A percentile compares a stretch with the other conserved stretches of the same genome.
Conservation (phyloP, 2,113 vertebrate genomes). For the Catharus bicknelli region DNA sequence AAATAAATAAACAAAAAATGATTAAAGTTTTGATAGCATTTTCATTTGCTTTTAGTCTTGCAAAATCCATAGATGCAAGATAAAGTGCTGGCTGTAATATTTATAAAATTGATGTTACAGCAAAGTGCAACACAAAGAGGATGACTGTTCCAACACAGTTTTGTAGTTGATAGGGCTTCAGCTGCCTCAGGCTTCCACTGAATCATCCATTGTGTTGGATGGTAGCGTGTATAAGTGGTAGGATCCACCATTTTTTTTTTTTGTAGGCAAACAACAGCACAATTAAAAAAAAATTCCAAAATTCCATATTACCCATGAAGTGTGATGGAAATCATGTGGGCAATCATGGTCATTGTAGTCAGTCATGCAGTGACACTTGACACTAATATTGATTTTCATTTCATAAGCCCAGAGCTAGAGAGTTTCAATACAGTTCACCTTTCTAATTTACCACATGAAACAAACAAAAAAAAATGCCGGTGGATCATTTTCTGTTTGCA, state of each 20-base stretch:
- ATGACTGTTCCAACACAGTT: slow-evolving; percentile 19
- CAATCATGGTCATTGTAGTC: neutral
- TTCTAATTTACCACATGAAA: neutral
- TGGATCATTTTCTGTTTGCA: neutral
- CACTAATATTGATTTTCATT: neutral
- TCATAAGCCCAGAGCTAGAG: neutral
- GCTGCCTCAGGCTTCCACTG: neutral
- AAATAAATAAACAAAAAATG: neutral
- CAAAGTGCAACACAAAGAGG: slow-evolving; percentile 40
- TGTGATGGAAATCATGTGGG: neutral
- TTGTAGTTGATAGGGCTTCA: neutral
- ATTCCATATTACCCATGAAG: neutral
- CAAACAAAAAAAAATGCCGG: neutral
- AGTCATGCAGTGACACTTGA: neutral
- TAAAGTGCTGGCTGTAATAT: slow-evolving; percentile 47
- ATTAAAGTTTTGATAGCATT: neutral
- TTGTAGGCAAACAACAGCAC: neutral
- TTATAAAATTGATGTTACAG: slow-evolving; percentile 55
- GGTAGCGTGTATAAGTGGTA: neutral
- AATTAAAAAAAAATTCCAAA: neutral
- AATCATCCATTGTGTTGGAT: neutral
- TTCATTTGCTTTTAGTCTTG: slow-evolving; percentile 25
- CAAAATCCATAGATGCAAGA: slow-evolving; percentile 43
- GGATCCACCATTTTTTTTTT: neutral
- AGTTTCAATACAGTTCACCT: neutral